These are phyloP conservation scores for Papilio xuthus DNA, from an alignment of 1,140 invertebrate genomes.

Conservation along the genomic window DNA sequence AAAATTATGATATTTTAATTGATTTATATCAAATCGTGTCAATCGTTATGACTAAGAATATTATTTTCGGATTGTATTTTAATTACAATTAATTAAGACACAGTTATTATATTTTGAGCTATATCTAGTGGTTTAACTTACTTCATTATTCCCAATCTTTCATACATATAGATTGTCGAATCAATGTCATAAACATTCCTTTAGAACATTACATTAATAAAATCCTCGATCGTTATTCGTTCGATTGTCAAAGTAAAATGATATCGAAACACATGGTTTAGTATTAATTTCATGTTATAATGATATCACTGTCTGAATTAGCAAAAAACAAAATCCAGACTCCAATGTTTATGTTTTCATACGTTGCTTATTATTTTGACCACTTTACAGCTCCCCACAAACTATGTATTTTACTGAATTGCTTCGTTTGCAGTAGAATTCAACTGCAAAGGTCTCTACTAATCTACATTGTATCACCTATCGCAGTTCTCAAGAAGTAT, in stretches of 20 bases:
- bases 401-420: no score
- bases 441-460: no score
- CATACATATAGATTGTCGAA: not conserved
- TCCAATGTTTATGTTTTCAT: no score
- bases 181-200: not conserved
- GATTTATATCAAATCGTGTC: not conserved
- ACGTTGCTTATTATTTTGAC: no score
- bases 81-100: no score
- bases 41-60: not conserved
- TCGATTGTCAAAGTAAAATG: not conserved
- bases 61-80: not conserved
- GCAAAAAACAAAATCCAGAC: no score
- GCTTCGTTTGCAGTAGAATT: no score
- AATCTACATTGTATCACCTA: not conserved
- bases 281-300: not conserved
- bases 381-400: no score
- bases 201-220: not conserved
- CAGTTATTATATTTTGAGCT: no score
- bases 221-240: not conserved
- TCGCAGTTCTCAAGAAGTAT: not conserved
- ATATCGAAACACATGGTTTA: not conserved
- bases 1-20: not conserved
- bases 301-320: not conserved
- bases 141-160: no score
- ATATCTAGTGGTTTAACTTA: no score